phyloP scores from a whole-genome alignment of 2,113 vertebrate genomes.

The Scatophagus argus region DNA sequence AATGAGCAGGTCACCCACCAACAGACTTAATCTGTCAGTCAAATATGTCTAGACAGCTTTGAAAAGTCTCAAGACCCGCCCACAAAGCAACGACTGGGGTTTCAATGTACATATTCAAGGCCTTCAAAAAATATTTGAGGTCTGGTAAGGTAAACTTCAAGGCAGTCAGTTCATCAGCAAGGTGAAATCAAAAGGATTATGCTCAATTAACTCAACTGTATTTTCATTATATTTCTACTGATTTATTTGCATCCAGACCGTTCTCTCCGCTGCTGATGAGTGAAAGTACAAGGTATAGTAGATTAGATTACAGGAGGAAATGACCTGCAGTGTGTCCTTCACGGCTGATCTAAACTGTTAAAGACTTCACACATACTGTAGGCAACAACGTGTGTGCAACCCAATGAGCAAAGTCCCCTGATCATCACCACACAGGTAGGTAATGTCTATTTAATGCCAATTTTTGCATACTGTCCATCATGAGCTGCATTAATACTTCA shows the following conservation, averaged over 20 bases:
- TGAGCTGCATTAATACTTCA: constrained; percentile 43
- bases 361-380: neutral
- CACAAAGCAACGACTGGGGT: constrained; percentile 8
- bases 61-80: constrained; percentile 43
- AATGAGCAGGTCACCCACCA: constrained; percentile 23
- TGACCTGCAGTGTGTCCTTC: neutral
- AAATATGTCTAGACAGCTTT: constrained; percentile 52
- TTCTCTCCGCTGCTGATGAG: neutral
- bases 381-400: neutral
- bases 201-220: neutral
- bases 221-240: neutral
- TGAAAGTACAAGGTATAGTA: neutral
- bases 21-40: constrained; percentile 66
- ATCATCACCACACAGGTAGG: constrained; percentile 4
- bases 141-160: neutral
- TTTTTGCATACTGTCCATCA: constrained; percentile 49
- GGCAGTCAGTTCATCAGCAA: neutral
- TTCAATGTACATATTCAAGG: neutral
- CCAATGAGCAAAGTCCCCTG: neutral
- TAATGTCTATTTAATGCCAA: constrained; percentile 45
- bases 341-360: constrained; percentile 1
- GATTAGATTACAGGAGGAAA: neutral
- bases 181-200: neutral
- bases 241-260: neutral
- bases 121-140: neutral